Percentiles rank a stretch among this genome's conserved stretches.
These are phyloP conservation scores for Ormyrus pomaceus DNA, from an alignment of 2,888 invertebrate genomes.

Conservation along the genomic window DNA sequence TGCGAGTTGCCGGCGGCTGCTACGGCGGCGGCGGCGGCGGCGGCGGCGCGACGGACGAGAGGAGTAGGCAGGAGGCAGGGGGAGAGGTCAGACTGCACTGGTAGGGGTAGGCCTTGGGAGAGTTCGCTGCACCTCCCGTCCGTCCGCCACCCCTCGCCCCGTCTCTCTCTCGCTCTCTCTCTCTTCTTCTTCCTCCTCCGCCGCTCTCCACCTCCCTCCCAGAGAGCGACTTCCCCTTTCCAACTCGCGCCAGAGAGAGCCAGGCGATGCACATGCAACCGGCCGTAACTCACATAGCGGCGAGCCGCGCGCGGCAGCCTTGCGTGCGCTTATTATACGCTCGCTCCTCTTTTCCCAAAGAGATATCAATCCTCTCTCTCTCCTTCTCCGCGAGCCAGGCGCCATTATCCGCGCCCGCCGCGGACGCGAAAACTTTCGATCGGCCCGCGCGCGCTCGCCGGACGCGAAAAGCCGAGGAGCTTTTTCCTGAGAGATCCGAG, in stretches of 20 bases:
- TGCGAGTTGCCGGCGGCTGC: slow-evolving; percentile 28
- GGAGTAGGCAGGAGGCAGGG: slow-evolving; percentile 63
- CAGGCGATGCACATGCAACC: slow-evolving; percentile 65
- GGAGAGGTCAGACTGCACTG: slow-evolving; percentile 56
- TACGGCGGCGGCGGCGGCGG: slow-evolving; percentile 27
- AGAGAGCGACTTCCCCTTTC: slow-evolving; percentile 71
- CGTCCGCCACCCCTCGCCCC: slow-evolving; percentile 62
- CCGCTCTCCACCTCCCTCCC: slow-evolving; percentile 54
- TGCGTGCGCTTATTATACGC: slow-evolving; percentile 57
- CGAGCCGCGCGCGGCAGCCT: slow-evolving; percentile 38
- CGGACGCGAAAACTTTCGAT: too few species aligned
- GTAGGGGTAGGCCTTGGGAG: slow-evolving; percentile 72
- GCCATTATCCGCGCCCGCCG: too few species aligned
- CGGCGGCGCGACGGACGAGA: slow-evolving; percentile 54
- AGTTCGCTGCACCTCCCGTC: slow-evolving; percentile 75
- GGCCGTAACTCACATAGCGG: slow-evolving; percentile 57
- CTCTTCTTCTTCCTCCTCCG: slow-evolving; percentile 52
- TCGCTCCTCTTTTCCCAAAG: slow-evolving; percentile 2
- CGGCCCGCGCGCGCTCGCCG: background rate
- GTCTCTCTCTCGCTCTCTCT: slow-evolving; percentile 59
- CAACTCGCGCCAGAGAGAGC: slow-evolving; percentile 61
- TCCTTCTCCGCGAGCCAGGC: background rate
- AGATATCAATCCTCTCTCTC: too few species aligned
- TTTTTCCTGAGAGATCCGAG: slow-evolving; percentile 8
- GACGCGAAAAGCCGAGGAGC: background rate